Evolutionary conservation across 1,140 invertebrate species (phyloP).

Genomic region (Apolygus lucorum): DNA sequence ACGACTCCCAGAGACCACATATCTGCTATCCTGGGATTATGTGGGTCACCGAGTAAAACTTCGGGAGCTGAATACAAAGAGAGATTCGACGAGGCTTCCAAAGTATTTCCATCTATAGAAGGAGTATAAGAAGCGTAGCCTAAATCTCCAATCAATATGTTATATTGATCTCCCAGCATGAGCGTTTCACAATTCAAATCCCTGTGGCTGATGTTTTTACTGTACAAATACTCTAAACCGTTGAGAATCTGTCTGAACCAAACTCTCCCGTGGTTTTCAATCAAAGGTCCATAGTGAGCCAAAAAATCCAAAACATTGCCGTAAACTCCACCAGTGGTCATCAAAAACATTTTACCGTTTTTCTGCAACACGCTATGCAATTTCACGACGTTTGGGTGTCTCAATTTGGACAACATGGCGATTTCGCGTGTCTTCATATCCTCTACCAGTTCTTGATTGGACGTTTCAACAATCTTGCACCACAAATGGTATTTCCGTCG

Average conservation of each 20-base stretch:
- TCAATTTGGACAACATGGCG: not conserved
- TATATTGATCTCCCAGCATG: not conserved
- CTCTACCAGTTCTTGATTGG: not conserved
- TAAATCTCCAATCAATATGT: not conserved
- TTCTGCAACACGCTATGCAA: not conserved
- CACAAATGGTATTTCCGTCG: not conserved
- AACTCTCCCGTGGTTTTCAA: not conserved
- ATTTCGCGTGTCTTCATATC: not conserved
- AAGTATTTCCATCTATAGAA: not conserved
- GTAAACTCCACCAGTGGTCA: not conserved
- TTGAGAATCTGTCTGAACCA: slow-evolving; percentile 9
- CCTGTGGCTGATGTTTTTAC: not conserved
- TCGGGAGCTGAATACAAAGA: slow-evolving; percentile 55
- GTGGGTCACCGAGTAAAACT: slow-evolving; percentile 52
- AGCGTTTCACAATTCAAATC: not conserved
- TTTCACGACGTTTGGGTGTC: not conserved
- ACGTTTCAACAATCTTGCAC: not conserved
- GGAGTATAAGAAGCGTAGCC: not conserved
- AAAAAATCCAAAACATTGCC: not conserved
- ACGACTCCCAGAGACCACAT: slow-evolving; percentile 62
- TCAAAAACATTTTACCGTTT: not conserved
- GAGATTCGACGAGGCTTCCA: not conserved
- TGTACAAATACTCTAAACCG: slow-evolving; percentile 5
- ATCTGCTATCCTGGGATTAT: slow-evolving; percentile 54
- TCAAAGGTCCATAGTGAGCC: not conserved